phyloP scores from a whole-genome alignment of 2,797 vertebrate genomes.

The Heliangelus exortis region DNA sequence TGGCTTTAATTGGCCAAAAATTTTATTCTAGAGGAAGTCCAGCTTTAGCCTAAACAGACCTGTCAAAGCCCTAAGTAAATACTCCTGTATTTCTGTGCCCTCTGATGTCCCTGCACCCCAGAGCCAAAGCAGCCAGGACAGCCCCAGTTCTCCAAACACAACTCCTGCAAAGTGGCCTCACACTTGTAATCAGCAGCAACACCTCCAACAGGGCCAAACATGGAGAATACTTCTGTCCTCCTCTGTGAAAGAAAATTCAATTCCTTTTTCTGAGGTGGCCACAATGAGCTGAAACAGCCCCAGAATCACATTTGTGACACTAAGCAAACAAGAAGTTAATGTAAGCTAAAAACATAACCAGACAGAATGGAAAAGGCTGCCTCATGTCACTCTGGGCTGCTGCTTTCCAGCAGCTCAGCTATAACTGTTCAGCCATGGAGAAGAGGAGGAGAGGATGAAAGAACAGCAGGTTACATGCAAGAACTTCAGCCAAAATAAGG shows the following conservation, averaged over 20 bases:
- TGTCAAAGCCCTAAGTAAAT: not conserved
- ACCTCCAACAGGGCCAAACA: not conserved
- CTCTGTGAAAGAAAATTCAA: not conserved
- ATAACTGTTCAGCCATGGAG: fast-evolving
- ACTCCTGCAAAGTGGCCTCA: not conserved
- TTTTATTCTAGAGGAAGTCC: not conserved
- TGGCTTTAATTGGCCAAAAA: not conserved
- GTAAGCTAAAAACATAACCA: not conserved
- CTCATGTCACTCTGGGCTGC: too few relatives aligned
- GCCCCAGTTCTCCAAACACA: not conserved
- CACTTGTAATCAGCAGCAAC: not conserved
- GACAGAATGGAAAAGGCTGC: not conserved
- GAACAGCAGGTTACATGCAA: not conserved
- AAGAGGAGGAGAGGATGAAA: not conserved
- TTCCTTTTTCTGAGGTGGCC: not conserved
- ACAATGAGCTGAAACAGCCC: not conserved
- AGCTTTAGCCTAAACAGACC: not conserved
- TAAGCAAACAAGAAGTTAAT: not conserved
- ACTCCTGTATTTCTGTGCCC: not conserved
- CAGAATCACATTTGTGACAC: not conserved
- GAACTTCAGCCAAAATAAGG: not conserved
- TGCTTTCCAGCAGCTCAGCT: not conserved
- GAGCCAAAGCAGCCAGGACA: not conserved
- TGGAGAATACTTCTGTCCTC: not conserved
- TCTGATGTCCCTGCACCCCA: fast-evolving